These are phyloP conservation scores for Tenthredo livida DNA, from an alignment of 2,888 invertebrate species.

Conservation along the genomic window DNA sequence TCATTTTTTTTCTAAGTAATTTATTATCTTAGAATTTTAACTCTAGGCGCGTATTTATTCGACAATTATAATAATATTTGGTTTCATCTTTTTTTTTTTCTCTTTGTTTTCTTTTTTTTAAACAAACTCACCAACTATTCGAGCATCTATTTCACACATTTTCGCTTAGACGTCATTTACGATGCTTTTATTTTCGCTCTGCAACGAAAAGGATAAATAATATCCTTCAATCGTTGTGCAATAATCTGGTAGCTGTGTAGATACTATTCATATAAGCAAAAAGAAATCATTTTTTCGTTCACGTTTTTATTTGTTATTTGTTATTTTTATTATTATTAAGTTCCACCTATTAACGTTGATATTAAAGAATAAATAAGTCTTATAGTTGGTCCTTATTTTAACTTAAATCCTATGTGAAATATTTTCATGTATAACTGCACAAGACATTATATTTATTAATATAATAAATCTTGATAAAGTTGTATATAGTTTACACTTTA, in stretches of 20 bases:
- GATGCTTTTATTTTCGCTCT: constrained; percentile 12
- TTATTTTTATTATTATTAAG: not conserved
- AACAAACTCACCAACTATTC: constrained; percentile 15
- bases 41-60: constrained; percentile 33
- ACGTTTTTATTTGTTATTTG: not conserved
- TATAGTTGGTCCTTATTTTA: constrained; percentile 17
- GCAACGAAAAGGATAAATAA: constrained; percentile 16
- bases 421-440: not conserved
- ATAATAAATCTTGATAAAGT: constrained; percentile 23
- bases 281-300: not conserved
- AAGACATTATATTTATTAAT: constrained; percentile 25
- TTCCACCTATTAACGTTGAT: not conserved
- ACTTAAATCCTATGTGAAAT: not conserved
- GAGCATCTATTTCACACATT: constrained; percentile 25
- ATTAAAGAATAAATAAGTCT: constrained; percentile 26
- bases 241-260: not conserved
- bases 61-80: not conserved
- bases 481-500: constrained; percentile 19
- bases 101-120: not conserved
- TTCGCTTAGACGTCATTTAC: constrained; percentile 1
- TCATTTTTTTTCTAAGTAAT: constrained; percentile 19
- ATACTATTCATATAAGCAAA: not conserved
- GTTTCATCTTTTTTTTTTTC: not conserved
- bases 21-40: not conserved
- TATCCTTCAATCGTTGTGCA: constrained; percentile 5